Percentiles rank a stretch among this genome's conserved stretches.
Evolutionary conservation across 2,888 invertebrate species (phyloP).

Genomic region (Ischnura elegans): DNA sequence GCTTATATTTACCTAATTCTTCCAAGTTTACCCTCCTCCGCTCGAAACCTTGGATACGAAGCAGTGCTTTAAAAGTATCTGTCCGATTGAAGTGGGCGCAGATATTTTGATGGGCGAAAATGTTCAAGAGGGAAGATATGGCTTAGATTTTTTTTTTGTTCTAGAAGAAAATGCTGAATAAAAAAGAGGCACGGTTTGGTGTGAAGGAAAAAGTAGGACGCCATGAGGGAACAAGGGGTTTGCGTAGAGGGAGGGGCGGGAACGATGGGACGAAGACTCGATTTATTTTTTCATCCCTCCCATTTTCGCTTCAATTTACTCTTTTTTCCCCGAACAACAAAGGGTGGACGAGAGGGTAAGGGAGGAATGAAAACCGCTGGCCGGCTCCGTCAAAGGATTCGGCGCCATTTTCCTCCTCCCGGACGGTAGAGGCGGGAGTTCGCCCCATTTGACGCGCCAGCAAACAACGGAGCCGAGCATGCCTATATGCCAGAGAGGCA

Average conservation of each 20-base stretch:
- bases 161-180: not conserved
- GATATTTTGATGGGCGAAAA: not conserved
- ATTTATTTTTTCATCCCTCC: no score
- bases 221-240: not conserved
- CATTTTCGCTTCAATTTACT: not conserved
- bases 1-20: no score
- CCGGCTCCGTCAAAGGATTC: not conserved
- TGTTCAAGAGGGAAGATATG: not conserved
- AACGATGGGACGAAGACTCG: not conserved
- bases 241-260: no score
- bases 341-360: not conserved
- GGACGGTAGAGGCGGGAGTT: not conserved
- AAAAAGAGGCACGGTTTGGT: not conserved
- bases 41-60: no score
- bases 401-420: not conserved
- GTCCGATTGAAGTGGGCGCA: no score
- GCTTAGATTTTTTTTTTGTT: not conserved
- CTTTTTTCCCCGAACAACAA: not conserved
- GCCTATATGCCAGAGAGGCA: not conserved
- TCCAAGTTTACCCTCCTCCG: no score
- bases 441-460: not conserved
- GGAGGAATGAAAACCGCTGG: not conserved
- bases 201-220: constrained; percentile 24
- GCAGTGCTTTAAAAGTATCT: no score
- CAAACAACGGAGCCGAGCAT: not conserved